Conservation (phyloP, 2,113 vertebrate species). For the Sinocyclocheilus rhinocerous region DNA sequence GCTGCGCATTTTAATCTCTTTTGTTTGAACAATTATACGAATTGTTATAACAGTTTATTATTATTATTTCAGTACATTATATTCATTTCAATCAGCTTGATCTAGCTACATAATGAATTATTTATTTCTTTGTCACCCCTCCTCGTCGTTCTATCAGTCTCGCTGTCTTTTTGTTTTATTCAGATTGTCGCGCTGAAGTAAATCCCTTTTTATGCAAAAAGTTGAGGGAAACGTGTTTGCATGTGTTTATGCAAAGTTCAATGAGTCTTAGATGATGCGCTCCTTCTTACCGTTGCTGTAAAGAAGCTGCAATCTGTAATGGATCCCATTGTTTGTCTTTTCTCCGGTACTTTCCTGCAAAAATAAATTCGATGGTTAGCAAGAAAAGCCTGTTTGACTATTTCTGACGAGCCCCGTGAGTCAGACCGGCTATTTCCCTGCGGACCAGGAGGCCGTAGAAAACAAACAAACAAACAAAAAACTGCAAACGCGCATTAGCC, state of each 20-base stretch:
- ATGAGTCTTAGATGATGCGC: slow-evolving; percentile 36
- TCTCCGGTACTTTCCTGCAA: slow-evolving; percentile 94
- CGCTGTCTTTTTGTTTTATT: neutral
- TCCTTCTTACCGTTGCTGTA: slow-evolving; percentile 92
- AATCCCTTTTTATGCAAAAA: neutral
- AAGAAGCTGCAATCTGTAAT: slow-evolving; percentile 97
- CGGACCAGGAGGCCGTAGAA: slow-evolving; percentile 9
- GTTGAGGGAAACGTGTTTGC: too few species aligned
- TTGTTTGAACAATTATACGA: neutral
- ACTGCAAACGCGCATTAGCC: neutral
- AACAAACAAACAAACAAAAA: neutral
- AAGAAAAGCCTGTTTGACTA: neutral
- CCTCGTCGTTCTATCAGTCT: neutral
- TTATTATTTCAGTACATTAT: neutral
- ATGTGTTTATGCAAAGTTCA: slow-evolving; percentile 33
- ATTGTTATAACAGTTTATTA: neutral
- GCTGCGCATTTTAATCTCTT: neutral
- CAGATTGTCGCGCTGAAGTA: neutral
- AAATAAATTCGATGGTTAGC: slow-evolving; percentile 68
- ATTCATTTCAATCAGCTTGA: neutral
- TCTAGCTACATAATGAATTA: neutral
- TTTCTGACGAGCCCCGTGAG: neutral
- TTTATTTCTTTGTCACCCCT: neutral
- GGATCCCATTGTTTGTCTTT: slow-evolving; percentile 99
- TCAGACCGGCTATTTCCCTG: neutral